Percentiles rank a stretch among this genome's conserved stretches.
Evolutionary conservation across 2,888 invertebrate genomes (phyloP).

Genomic region (Dorcus hopei): DNA sequence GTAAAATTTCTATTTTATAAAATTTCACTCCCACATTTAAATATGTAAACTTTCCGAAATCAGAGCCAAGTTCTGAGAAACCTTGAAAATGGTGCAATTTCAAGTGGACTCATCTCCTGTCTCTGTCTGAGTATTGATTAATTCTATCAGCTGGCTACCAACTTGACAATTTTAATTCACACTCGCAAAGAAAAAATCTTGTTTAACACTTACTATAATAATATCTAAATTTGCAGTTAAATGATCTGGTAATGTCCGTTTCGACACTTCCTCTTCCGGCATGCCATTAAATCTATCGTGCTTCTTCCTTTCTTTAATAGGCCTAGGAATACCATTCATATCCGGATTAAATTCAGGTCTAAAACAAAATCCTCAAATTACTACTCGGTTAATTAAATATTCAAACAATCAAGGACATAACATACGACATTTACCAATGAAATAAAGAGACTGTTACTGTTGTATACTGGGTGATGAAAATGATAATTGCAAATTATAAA

Average conservation of each 20-base stretch:
- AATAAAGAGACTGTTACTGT: too few relatives aligned
- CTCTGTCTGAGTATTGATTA: slow-evolving; percentile 1
- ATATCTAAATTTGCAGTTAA: slow-evolving; percentile 92
- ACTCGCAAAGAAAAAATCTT: background rate
- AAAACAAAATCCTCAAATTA: slow-evolving; percentile 22
- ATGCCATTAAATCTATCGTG: slow-evolving; percentile 94
- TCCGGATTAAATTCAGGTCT: slow-evolving; percentile 57
- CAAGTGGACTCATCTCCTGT: background rate
- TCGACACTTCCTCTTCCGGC: slow-evolving; percentile 94
- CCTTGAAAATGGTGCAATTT: too few relatives aligned
- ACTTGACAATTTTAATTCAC: background rate
- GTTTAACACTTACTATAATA: slow-evolving; percentile 84
- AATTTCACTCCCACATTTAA: slow-evolving; percentile 12
- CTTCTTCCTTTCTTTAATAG: slow-evolving; percentile 84
- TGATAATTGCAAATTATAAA: too few relatives aligned
- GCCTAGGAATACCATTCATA: slow-evolving; percentile 56
- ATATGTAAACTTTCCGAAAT: background rate
- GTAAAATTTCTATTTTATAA: slow-evolving; percentile 16
- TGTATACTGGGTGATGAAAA: too few relatives aligned
- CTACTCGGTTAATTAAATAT: too few relatives aligned
- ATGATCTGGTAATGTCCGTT: slow-evolving; percentile 92
- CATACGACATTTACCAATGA: too few relatives aligned
- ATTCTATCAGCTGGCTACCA: background rate
- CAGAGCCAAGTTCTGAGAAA: background rate
- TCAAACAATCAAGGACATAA: too few relatives aligned